Base-by-base conservation (phyloP, 1,140 invertebrate species). In the Coenobita brevimanus region DNA sequence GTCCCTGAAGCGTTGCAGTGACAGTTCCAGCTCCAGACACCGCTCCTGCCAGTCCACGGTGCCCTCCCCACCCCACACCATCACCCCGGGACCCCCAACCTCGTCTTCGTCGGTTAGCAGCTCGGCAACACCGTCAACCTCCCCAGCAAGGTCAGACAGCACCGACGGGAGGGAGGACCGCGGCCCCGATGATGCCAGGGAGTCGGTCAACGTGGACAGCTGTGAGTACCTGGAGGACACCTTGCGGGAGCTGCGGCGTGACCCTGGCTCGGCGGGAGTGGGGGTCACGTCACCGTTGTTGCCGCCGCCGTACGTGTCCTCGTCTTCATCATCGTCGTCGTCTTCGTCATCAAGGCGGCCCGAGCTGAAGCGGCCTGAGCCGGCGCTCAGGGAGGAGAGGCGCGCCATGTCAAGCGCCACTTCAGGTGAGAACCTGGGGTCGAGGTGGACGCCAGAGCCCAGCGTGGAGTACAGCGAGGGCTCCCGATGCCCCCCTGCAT, bases 1-100 rank as follows among this genome's bases (percentile, higher is more conserved):
- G 89, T 96, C 95, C 81, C 96, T 94, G 90, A 96, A 97, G 73
- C 96, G 94, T 91, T 97, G 96, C 90, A 97, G 93, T 91, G 97
- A 96, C 89, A 97, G 92, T 91, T 97, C 96, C 88, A 97, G 92
- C 91, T 97, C 95, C 89, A 97, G 92, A 92, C 96, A 97, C 38
- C 96, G 93, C 91, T 97, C 96, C 92, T 97, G 96, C 97, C 97
- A 97, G 76, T 92, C 90, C 64, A 92, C 89, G n/a, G 91, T 90
- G 17, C 89, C 88, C 27, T 91, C 90, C 17, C 85, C 89, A 38
- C 85, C 83, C 81, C 85, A 80, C 54, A 90, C 84, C 76, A 80
- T 41, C 24, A 76, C 75, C 33, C 84, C 82, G 27, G 76, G 81
- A 10, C 81, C 81, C 24, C 60, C 41, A n/a, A 17, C 73, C 50